These are phyloP conservation scores for Lucilia sericata DNA, from an alignment of 1,140 invertebrate species.

Conservation along the genomic window DNA sequence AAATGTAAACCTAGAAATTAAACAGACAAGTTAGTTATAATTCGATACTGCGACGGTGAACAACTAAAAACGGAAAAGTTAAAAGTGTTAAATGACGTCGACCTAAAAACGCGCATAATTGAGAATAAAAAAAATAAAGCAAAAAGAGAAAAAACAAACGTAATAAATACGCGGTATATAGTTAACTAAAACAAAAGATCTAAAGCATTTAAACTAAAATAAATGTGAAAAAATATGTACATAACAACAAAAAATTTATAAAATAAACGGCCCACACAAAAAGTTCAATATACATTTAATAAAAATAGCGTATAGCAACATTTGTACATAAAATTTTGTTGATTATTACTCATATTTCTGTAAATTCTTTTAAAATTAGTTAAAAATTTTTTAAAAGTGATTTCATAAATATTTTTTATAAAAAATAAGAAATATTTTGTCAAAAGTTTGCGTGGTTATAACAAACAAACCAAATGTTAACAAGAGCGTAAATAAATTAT, in stretches of 20 bases:
- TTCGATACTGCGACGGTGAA: neutral
- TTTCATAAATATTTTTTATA: neutral
- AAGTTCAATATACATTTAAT: neutral
- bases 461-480: conserved; percentile 35
- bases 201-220: neutral
- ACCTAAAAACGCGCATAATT: conserved; percentile 20
- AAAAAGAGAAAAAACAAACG: neutral
- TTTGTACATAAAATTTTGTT: neutral
- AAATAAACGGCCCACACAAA: conserved; percentile 1
- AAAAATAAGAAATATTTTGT: neutral
- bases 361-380: neutral
- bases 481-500: conserved; percentile 21
- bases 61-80: conserved; percentile 3
- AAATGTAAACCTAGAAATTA: neutral
- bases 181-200: neutral
- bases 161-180: neutral
- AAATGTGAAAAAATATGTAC: neutral
- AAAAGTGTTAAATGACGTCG: neutral
- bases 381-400: neutral
- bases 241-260: neutral
- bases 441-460: neutral
- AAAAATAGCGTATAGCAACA: neutral
- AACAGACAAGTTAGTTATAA: neutral
- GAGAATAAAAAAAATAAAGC: neutral
- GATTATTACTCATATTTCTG: neutral